phyloP scores from a whole-genome alignment of 2,113 vertebrate species.

The Lynx canadensis region DNA sequence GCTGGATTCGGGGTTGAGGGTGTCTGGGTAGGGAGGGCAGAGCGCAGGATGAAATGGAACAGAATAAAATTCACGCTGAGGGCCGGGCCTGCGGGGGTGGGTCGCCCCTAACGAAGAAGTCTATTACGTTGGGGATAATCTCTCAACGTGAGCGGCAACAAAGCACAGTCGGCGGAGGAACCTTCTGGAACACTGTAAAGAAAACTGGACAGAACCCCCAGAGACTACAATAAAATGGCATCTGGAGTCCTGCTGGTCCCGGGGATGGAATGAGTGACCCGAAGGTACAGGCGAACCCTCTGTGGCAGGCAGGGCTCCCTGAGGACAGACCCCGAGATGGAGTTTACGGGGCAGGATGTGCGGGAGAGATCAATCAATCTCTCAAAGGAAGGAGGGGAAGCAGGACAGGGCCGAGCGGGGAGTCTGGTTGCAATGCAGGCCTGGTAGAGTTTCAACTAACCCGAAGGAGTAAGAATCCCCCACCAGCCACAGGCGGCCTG shows the following conservation, averaged over 20 bases:
- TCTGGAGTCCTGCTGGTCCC: neutral
- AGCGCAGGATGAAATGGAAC: neutral
- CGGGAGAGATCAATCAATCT: neutral
- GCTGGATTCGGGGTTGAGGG: neutral
- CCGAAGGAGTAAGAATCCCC: neutral
- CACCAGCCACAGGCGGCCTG: neutral
- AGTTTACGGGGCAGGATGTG: neutral
- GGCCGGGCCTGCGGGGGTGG: neutral
- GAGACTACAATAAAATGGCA: conserved; percentile 45
- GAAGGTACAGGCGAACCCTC: neutral
- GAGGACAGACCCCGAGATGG: neutral
- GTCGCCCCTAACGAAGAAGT: neutral
- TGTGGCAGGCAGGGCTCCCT: neutral
- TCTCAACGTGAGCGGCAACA: conserved; percentile 44
- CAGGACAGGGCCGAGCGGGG: neutral
- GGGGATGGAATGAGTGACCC: conserved; percentile 3
- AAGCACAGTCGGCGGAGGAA: conserved; percentile 32
- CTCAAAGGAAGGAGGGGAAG: neutral
- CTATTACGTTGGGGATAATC: conserved; percentile 8
- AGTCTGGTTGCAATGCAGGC: neutral
- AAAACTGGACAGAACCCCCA: conserved; percentile 1
- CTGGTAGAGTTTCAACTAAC: neutral
- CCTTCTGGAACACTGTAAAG: conserved; percentile 55
- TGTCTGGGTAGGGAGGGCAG: neutral
- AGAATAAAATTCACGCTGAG: neutral